Base-by-base conservation (phyloP, 2,888 invertebrate species). In the Lamellibrachia columna region DNA sequence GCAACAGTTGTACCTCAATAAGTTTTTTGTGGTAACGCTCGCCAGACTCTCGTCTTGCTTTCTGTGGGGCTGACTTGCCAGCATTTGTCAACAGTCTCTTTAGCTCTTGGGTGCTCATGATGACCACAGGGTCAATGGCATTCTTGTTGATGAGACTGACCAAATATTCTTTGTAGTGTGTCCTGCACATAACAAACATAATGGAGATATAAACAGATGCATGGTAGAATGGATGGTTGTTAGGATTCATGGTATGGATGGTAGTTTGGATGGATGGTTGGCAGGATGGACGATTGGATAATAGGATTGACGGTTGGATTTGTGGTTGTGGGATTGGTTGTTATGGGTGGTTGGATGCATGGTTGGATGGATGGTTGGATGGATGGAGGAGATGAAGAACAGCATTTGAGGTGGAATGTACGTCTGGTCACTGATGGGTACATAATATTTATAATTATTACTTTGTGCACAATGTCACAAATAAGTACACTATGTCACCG, bases 141-240 rank as follows among this genome's bases (percentile, higher is more conserved):
- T 97, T 97, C 95, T 97, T 97, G 96, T 98, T 98, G 96, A 98
- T 98, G 97, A 98, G 96, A 95, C 97, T 97, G 96, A 98, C 98
- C 96, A 99, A 97, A 97, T 98, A 98, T 97, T 99, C 98, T 97
- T 98, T 97, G 97, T 98, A 98, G 97, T 99, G 98, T 96, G 97
- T 97, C 97, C 98, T 99, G 97, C 95, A 97, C 96, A 90, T 91
- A 92, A 60, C 90, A n/a, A 92, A 53, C 75, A 53, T 22, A 52
- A 15, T 2, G n/a, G 8, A 75, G n/a, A 92, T 11, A 28, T 58
- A 92, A 55, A 92, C 15, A 75, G 53, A 11, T 53, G 11, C 40
- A 91, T 9, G 28, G 91, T 9, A 4, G 9, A 40, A 91, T 22
- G 53, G 52, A 11, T 11, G 91, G 91, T 28, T 28, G 28, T 28